Conservation (phyloP, 2,888 invertebrate genomes). For the Hermodice carunculata region DNA sequence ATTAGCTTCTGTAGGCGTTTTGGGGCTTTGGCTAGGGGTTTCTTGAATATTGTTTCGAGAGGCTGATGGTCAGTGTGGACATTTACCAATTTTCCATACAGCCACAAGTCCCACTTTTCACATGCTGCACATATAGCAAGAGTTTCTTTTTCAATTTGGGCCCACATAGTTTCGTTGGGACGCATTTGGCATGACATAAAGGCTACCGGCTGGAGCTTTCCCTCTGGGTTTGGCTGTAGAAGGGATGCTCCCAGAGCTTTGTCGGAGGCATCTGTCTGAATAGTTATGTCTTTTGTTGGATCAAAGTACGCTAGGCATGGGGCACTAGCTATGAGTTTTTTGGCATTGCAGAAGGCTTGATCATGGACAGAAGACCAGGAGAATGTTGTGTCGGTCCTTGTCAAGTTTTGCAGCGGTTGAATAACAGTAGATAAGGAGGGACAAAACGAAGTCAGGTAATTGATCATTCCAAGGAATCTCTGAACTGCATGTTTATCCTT, state of each 20-base stretch:
- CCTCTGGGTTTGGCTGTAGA: too few relatives aligned
- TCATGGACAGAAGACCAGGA: slow-evolving; percentile 12
- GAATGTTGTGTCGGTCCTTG: neutral
- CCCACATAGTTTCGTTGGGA: neutral
- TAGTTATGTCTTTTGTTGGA: neutral
- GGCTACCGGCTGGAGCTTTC: too few relatives aligned
- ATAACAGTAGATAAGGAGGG: slow-evolving; percentile 3
- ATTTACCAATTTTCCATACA: slow-evolving; percentile 9
- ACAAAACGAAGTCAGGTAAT: slow-evolving; percentile 10
- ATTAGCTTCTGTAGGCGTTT: slow-evolving; percentile 13
- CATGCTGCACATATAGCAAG: neutral
- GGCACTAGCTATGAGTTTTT: slow-evolving; percentile 7
- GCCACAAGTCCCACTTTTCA: slow-evolving; percentile 11
- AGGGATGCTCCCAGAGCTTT: too few relatives aligned
- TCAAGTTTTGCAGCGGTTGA: slow-evolving; percentile 13
- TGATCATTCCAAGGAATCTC: slow-evolving; percentile 17
- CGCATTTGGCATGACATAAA: neutral
- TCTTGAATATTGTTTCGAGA: too few relatives aligned
- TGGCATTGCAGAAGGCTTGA: slow-evolving; percentile 10
- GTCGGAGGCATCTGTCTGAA: slow-evolving; percentile 16
- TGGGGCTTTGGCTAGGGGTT: slow-evolving; percentile 2
- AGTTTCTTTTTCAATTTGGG: slow-evolving; percentile 12
- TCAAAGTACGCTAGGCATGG: slow-evolving; percentile 20
- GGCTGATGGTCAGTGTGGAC: slow-evolving; percentile 20
- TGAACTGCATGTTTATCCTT: neutral